phyloP scores from a whole-genome alignment of 2,113 vertebrate species.

The Gulo gulo region DNA sequence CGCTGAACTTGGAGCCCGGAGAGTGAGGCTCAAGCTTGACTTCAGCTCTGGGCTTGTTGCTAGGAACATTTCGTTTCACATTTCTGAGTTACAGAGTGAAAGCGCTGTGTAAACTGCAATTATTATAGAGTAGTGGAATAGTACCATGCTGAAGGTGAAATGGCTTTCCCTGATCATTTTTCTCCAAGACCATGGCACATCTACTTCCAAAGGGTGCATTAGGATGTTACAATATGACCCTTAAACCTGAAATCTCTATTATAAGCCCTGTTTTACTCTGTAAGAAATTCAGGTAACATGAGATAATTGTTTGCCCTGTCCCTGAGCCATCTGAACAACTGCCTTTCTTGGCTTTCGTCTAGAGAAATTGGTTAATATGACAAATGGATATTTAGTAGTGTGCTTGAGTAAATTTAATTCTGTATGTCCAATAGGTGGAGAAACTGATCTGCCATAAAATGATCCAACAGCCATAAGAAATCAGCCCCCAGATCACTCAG shows the following conservation, averaged over 20 bases:
- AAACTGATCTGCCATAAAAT: background rate
- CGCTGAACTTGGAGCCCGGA: background rate
- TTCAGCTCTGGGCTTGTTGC: background rate
- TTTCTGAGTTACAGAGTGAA: background rate
- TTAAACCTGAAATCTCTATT: background rate
- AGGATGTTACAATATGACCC: background rate
- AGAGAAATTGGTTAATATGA: background rate
- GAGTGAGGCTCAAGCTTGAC: background rate
- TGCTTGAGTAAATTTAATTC: background rate
- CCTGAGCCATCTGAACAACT: background rate
- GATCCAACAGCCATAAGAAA: background rate
- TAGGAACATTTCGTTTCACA: background rate
- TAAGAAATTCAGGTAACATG: background rate
- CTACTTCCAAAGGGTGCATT: background rate
- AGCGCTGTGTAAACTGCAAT: background rate
- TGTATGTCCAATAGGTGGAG: background rate
- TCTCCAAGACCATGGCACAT: background rate
- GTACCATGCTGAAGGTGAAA: background rate
- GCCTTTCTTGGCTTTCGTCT: background rate
- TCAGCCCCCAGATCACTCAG: background rate
- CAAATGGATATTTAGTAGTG: background rate
- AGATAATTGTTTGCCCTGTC: background rate
- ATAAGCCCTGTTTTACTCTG: background rate
- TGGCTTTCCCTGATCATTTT: constrained; percentile 31
- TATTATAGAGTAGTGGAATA: background rate